Conservation (phyloP, 2,113 vertebrate genomes). For the Thunnus maccoyii region DNA sequence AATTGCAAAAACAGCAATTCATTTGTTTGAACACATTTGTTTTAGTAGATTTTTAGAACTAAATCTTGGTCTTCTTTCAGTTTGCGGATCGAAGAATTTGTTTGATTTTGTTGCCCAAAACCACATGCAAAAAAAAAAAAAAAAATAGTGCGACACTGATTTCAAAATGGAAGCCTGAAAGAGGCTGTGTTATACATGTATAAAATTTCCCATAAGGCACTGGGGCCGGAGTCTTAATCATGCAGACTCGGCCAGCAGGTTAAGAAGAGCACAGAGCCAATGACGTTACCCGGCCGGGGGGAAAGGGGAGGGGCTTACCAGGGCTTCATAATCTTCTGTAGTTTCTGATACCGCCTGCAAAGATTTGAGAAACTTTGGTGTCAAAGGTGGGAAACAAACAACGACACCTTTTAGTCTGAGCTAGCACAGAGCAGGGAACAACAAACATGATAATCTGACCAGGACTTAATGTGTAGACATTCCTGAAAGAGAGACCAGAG, state of each 20-base stretch:
- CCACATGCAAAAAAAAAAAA: constrained; percentile 82
- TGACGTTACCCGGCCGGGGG: constrained; percentile 76
- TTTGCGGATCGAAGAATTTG: not conserved
- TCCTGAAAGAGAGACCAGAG: constrained; percentile 21
- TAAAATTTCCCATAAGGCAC: constrained; percentile 63
- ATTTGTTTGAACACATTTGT: not conserved
- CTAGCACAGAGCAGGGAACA: constrained; percentile 35
- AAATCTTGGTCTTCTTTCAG: constrained; percentile 70
- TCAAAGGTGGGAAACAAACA: constrained; percentile 80
- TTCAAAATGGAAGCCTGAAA: constrained; percentile 61
- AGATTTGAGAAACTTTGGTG: constrained; percentile 91
- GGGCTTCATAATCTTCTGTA: constrained; percentile 99
- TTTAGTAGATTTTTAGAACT: not conserved
- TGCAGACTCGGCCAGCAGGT: constrained; percentile 86
- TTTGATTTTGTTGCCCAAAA: constrained; percentile 67
- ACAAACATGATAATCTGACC: constrained; percentile 11
- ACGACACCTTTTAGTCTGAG: constrained; percentile 30
- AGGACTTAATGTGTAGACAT: not conserved
- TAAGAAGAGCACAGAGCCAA: constrained; percentile 83
- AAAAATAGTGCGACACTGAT: constrained; percentile 42
- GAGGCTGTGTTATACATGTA: constrained; percentile 51
- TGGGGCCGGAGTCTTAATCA: constrained; percentile 82
- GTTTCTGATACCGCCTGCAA: constrained; percentile 99
- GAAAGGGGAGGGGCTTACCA: constrained; percentile 90
- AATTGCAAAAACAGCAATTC: not conserved